These are phyloP conservation scores for Orientallactaga bullata DNA, from an alignment of 2,113 vertebrate genomes.

Conservation along the genomic window DNA sequence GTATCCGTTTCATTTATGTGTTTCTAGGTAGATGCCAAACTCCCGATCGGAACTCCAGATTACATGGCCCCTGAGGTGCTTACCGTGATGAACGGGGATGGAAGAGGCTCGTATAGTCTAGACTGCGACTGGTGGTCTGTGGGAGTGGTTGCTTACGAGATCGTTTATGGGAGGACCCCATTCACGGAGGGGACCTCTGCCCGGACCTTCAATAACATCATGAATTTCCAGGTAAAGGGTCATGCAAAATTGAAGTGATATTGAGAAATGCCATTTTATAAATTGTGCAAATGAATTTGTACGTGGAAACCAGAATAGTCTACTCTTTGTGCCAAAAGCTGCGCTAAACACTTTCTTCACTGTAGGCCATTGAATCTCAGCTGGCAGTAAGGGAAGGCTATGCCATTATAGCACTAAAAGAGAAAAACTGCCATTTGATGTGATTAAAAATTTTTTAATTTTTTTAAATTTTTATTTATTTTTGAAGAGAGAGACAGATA, in stretches of 20 bases:
- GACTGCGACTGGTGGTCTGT: conserved; percentile 99
- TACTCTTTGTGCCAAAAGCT: background rate
- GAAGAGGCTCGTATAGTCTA: conserved; percentile 87
- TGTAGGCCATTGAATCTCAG: background rate
- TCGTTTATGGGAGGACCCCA: conserved; percentile 94
- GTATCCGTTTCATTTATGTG: conserved; percentile 46
- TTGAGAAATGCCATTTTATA: conserved; percentile 24
- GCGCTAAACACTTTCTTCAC: background rate
- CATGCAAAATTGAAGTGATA: background rate
- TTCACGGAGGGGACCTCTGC: conserved; percentile 93
- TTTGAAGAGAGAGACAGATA: too few relatives aligned
- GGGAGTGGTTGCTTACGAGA: conserved; percentile 96
- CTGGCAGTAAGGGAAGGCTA: background rate
- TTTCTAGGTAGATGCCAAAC: conserved; percentile 87
- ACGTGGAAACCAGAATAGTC: background rate
- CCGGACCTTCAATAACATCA: conserved; percentile 96
- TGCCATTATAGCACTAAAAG: background rate
- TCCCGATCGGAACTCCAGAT: conserved; percentile 93
- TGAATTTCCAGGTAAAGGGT: conserved; percentile 94
- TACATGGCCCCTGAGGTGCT: conserved; percentile 97
- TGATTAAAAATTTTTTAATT: too few relatives aligned
- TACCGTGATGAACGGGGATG: conserved; percentile 87
- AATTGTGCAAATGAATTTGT: background rate
- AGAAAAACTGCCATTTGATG: conserved; percentile 37
- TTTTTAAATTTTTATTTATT: too few relatives aligned